phyloP scores from a whole-genome alignment of 2,113 vertebrate genomes.

The Perognathus longimembris region DNA sequence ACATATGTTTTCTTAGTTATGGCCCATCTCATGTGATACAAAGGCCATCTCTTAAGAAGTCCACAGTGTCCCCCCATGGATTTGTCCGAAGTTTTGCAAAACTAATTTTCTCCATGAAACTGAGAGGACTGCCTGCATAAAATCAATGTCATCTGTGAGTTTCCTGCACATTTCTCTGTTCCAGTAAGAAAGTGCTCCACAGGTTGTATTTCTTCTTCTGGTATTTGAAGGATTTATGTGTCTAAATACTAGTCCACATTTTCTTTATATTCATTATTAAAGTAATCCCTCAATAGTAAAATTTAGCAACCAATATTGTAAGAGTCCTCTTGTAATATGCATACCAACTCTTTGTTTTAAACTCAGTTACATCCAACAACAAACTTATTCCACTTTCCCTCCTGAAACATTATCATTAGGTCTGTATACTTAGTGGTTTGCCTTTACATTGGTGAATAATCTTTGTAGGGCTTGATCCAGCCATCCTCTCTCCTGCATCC shows the following conservation, averaged over 20 bases:
- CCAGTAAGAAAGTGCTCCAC: background rate
- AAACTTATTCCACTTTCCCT: background rate
- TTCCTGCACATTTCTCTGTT: slow-evolving; percentile 29
- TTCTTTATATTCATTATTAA: slow-evolving; percentile 22
- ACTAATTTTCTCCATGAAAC: background rate
- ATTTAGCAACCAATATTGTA: slow-evolving; percentile 19
- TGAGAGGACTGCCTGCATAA: background rate
- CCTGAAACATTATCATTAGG: background rate
- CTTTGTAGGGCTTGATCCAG: background rate
- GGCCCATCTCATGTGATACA: no score
- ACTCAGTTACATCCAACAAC: background rate
- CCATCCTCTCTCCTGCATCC: background rate
- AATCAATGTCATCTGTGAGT: background rate
- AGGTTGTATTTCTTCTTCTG: background rate
- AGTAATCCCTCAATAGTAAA: slow-evolving; percentile 3
- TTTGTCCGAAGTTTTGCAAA: slow-evolving; percentile 16
- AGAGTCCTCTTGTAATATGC: no score
- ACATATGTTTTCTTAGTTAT: slow-evolving; percentile 23
- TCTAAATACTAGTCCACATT: background rate
- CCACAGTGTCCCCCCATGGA: background rate
- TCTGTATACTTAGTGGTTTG: background rate
- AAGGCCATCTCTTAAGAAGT: background rate
- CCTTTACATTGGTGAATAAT: slow-evolving; percentile 24
- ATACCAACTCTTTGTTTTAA: no score
- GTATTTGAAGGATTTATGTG: background rate